Percentiles rank a stretch among this genome's conserved stretches.
phyloP scores from a whole-genome alignment of 1,140 invertebrate genomes.

The Leptinotarsa texana region DNA sequence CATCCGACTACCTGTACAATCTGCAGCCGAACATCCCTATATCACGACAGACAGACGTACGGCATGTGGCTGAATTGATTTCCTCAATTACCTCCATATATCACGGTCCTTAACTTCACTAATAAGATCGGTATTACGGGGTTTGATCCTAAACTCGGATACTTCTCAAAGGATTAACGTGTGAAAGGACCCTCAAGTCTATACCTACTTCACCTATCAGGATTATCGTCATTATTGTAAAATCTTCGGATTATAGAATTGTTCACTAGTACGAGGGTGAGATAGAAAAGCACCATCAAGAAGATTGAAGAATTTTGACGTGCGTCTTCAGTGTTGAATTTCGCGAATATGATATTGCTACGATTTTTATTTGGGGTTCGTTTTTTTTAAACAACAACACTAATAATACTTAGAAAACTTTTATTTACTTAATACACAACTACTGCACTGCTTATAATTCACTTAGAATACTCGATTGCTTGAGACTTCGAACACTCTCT shows the following conservation, averaged over 20 bases:
- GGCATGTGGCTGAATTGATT: constrained; percentile 13
- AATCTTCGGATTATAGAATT: not conserved
- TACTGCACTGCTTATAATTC: no score
- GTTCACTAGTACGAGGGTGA: no score
- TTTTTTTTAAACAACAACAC: no score
- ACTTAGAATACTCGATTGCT: no score
- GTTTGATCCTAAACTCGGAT: not conserved
- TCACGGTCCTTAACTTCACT: constrained; percentile 14
- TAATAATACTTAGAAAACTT: no score
- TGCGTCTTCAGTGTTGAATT: no score
- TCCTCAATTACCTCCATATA: constrained; percentile 20
- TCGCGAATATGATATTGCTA: no score
- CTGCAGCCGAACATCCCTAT: constrained; percentile 12
- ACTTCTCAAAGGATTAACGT: not conserved
- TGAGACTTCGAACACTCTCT: no score
- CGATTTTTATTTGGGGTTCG: no score
- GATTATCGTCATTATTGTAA: not conserved
- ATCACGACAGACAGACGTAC: constrained; percentile 17
- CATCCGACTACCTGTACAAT: constrained; percentile 14
- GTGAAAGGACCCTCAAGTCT: not conserved
- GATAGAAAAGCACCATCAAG: no score
- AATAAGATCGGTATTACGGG: constrained; percentile 9
- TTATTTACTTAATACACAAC: no score
- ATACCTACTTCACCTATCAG: not conserved
- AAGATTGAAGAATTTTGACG: no score